A percentile compares a stretch with the other conserved stretches of the same genome.
Conservation (phyloP, 1,140 invertebrate species). For the Sipha flava region DNA sequence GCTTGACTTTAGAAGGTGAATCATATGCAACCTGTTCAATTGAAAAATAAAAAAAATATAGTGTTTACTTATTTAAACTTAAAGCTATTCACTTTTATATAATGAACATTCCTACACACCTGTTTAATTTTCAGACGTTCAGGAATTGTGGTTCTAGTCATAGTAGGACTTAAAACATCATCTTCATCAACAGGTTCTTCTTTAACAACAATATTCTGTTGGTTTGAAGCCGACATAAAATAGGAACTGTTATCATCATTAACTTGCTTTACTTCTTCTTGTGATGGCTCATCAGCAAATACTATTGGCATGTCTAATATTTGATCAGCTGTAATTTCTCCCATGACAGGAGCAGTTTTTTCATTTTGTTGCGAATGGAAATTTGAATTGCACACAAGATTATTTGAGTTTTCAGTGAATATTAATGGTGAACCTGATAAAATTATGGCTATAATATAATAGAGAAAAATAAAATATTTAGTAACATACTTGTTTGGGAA, state of each 20-base stretch:
- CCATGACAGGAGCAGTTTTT: background rate
- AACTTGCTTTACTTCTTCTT: background rate
- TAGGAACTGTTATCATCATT: background rate
- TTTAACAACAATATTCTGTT: background rate
- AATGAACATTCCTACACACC: background rate
- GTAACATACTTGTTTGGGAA: background rate
- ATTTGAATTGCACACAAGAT: conserved; percentile 10
- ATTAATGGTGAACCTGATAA: background rate
- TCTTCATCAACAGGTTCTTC: conserved; percentile 6
- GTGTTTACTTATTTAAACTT: background rate
- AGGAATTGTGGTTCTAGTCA: background rate
- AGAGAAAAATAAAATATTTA: background rate
- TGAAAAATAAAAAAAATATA: background rate
- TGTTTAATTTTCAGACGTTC: conserved; percentile 24
- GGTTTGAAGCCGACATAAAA: background rate
- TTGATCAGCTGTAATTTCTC: conserved; percentile 17
- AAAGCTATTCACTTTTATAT: too few species aligned
- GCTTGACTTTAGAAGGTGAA: conserved; percentile 13
- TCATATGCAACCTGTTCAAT: conserved; percentile 26
- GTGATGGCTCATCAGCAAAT: conserved; percentile 5
- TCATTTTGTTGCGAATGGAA: background rate
- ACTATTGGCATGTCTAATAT: conserved; percentile 27
- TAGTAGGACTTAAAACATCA: background rate
- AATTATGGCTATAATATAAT: background rate
- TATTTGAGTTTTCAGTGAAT: background rate